Base-by-base conservation (phyloP, 2,113 vertebrate genomes). In the Mixornis gularis region DNA sequence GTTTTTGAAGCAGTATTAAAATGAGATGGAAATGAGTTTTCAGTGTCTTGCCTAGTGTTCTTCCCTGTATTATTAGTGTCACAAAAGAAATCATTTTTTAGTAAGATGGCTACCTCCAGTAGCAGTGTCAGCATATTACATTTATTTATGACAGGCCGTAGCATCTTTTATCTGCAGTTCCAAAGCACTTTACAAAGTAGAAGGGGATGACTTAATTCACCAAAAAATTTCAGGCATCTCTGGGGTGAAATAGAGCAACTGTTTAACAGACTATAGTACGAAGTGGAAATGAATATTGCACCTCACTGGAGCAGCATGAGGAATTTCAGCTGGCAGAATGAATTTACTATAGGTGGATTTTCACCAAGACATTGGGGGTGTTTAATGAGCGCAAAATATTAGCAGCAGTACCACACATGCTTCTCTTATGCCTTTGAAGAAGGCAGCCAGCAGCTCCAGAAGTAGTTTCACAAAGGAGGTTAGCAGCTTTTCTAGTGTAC, bases 81-180 rank as follows among this genome's bases (percentile, higher is more conserved):
- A 92, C 82, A 95, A 91, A 93, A 83, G 60, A 94, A 96, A 93
- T 93, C 0, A 44, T 93, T 89, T 94, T 95, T 93, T 89, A 90
- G 81, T 71, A 96, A 95, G 92, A 92, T 87, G 84, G 74, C 93
- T 94, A 84, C 82, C 81, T 87, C 60, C 81, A 90, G 68, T 26
- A 95, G 86, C 91, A 92, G 62, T 71, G 93, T 94, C 81, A 96
- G 90, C 92, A 94, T 85, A 87, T 94, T 93, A 72, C 66, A 65
- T 85, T 89, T 95, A 70, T 95, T 94, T 95, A 88, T 92, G 87
- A 76, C 68, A 87, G 59, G n/a, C 49, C 62, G 21, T 90, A 91
- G 86, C 81, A 85, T 91, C 71, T 93, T 96, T 87, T 78, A 87
- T 94, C 89, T 91, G 88, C 60, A 81, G 38, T 85, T 96, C 73